Conservation (phyloP, 2,113 vertebrate species). For the Seriola aureovittata region DNA sequence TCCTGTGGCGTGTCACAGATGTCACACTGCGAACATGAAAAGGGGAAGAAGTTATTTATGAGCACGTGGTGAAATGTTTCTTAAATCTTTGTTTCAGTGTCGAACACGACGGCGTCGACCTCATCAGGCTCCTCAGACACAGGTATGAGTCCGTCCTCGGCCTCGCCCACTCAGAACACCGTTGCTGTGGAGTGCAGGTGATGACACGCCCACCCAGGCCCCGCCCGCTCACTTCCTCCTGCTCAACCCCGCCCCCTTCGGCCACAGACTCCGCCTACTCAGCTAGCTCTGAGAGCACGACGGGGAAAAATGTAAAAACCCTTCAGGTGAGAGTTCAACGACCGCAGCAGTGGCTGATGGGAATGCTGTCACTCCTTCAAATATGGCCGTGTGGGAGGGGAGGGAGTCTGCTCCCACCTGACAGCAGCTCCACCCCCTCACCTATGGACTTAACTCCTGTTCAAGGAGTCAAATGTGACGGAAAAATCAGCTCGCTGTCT, state of each 20-base stretch:
- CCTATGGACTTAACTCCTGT: conserved; percentile 51
- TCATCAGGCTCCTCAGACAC: conserved; percentile 97
- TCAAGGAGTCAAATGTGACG: conserved; percentile 23
- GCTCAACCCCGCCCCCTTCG: conserved; percentile 73
- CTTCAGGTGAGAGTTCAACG: background rate
- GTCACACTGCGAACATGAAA: background rate
- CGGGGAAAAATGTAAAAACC: background rate
- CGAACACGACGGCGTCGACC: conserved; percentile 93
- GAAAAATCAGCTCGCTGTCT: conserved; percentile 21
- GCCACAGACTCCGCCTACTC: conserved; percentile 33
- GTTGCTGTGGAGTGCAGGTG: conserved; percentile 99
- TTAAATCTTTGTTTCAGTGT: conserved; percentile 82
- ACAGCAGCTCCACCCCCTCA: conserved; percentile 34
- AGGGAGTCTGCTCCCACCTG: background rate
- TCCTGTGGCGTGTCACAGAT: no score
- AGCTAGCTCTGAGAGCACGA: background rate
- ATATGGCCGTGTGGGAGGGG: background rate
- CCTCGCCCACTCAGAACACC: conserved; percentile 95
- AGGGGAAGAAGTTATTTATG: no score
- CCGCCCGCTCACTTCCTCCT: conserved; percentile 74
- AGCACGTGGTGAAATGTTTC: background rate
- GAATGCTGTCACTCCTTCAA: background rate
- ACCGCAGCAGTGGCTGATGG: conserved; percentile 23
- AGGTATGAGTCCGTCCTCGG: conserved; percentile 95
- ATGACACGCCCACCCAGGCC: conserved; percentile 85